Base-by-base conservation (phyloP, 1,140 invertebrate species). In the Conopomorpha cramerella region DNA sequence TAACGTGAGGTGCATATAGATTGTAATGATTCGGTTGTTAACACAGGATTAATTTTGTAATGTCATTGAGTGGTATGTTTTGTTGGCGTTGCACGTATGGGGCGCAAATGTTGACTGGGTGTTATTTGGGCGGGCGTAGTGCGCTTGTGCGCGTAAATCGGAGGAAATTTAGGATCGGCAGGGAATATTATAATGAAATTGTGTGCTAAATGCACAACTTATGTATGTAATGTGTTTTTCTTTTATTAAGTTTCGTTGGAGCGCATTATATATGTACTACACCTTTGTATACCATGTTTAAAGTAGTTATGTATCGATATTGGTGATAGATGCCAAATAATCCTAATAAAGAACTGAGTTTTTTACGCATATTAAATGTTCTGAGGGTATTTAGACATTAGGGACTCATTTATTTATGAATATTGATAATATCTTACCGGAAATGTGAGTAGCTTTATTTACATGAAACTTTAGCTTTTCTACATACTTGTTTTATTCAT, bases 301-400 rank as follows among this genome's bases (percentile, higher is more conserved):
- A 58, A 47, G 64, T 71, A 72, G 59, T n/a, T n/a, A n/a, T n/a
- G n/a, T 65, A 62, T 56, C 55, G 54, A 61, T 58, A 56, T 61
- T 76, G 67, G 70, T 66, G 66, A 73, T 71, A 65, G 59, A 67
- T 70, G 68, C 73, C 71, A 71, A 74, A 70, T 72, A 72, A 77
- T 73, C 64, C 65, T 77, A 70, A 68, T 77, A 77, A 78, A 78
- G 77, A 79, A 79, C 77, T 79, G 77, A 79, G 74, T 77, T 77
- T 74, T 77, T 65, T 77, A 77, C 76, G 72, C 64, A 66, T 71
- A 70, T 70, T 76, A 67, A 73, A 51, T 64, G 73, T 72, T 72
- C 70, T 73, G 73, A 77, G 71, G 71, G 70, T 78, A 76, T 66
- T 62, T 76, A 73, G 68, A 59, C 44, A 42, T 68, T 70, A 70